Evolutionary conservation across 2,797 vertebrate species (phyloP), one percentile per base, ranked within the genome.

Genomic region (Gallinago nigripennis): DNA sequence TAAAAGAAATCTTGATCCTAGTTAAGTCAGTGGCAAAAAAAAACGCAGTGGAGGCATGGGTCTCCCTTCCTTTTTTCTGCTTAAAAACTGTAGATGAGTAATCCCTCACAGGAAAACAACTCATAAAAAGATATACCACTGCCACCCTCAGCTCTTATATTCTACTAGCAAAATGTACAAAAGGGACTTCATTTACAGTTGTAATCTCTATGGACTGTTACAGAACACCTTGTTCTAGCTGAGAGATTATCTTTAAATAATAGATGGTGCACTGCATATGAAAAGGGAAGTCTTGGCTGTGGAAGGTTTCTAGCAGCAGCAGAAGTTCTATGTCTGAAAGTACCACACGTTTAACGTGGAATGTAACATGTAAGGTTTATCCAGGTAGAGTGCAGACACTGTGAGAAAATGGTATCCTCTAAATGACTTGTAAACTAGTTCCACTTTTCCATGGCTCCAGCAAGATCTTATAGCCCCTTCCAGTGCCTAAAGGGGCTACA

Each of bases 221-320:
- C 21, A 63, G 56, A 85, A 60, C 28, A 33, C 31, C 16, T 77
- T n/a, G 31, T 61, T 80, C 50, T 61, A 70, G 33, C 16, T 53
- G 39, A 63, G 30, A 48, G 37, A 41, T 35, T 61, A 27, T 43
- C 63, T 85, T 92, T 93, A 85, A 91, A 77, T 87, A 93, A 79
- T n/a, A 69, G 21, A 71, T 79, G n/a, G n/a, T 60, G 15, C 16
- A 33, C 7, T 35, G 8, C 30, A 12, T 61, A 58, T 0, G 1
- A 70, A 79, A 86, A 71, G 9, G 10, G 33, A 28, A 53, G 10
- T 78, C 33, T 65, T 83, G 73, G 18, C 30, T 48, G n/a, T 24
- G 19, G 17, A 79, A 7, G 14, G 30, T 66, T 84, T 88, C 46
- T 53, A 70, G 28, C 41, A 76, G 46, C 43, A 86, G 31, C 35